Conservation (phyloP, 2,888 invertebrate species). For the Netelia melanura region DNA sequence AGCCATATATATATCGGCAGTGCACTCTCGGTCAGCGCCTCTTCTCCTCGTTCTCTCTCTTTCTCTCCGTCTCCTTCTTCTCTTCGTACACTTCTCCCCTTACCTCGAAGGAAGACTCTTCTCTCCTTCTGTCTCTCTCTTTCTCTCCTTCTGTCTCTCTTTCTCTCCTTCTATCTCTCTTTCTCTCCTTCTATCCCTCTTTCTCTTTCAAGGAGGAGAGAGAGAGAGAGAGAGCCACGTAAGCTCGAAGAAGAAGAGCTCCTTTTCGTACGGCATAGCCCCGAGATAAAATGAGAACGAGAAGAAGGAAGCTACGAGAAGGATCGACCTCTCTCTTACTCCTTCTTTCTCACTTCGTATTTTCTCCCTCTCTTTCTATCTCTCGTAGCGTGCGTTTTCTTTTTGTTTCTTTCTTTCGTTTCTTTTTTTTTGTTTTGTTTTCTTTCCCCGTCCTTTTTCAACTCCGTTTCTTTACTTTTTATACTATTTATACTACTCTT, state of each 20-base stretch:
- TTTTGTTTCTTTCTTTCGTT: too few species aligned
- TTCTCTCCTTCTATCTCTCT: too few species aligned
- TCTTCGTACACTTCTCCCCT: background rate
- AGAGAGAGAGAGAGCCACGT: constrained; percentile 2
- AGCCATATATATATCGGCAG: constrained; percentile 32
- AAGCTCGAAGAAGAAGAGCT: constrained; percentile 13
- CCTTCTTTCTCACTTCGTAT: constrained; percentile 49
- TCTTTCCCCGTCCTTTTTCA: background rate
- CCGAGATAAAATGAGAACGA: constrained; percentile 48
- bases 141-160: background rate
- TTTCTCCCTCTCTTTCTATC: constrained; percentile 32
- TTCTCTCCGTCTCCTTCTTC: constrained; percentile 1
- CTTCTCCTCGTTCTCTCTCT: constrained; percentile 20
- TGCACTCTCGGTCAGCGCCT: constrained; percentile 56
- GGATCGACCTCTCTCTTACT: constrained; percentile 46
- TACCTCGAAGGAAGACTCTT: too few species aligned
- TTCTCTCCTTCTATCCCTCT: background rate
- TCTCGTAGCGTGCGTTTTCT: constrained; percentile 31
- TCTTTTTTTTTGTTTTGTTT: constrained; percentile 28
- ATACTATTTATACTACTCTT: constrained; percentile 62
- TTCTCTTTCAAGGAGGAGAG: background rate
- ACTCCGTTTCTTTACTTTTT: constrained; percentile 53
- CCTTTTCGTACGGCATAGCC: constrained; percentile 24
- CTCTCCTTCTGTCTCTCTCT: background rate
- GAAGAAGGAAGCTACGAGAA: constrained; percentile 40